Evolutionary conservation across 1,140 invertebrate species (phyloP), one percentile per base, ranked within the genome.

Genomic region (Hestina assimilis): DNA sequence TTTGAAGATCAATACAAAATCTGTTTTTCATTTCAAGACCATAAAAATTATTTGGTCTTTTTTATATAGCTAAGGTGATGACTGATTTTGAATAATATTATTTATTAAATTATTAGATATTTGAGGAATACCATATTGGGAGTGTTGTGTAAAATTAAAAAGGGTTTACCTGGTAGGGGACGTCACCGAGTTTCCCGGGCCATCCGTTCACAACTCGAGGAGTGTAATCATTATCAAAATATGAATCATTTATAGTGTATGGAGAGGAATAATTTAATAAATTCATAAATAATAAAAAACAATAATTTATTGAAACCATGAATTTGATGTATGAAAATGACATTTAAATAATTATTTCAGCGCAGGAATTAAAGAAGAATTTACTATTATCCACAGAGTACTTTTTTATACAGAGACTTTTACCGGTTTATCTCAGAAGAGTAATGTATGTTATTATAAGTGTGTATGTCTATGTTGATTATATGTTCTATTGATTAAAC

Each of bases 111-210:
- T n/a, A n/a, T n/a, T n/a, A n/a, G n/a, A n/a, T n/a, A 26, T 26
- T 9, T 5, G 4, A 26, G 24, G 4, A 4, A 26, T 5, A 4
- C 9, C 4, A 26, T 26, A 9, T 26, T 26, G 24, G 4, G 4
- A 5, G 24, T 9, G 24, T 26, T 5, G 24, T 9, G 24, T 14
- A 4, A 6, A 56, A 35, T 35, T n/a, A 8, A 4, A 28, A 12
- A 3, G 11, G 8, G 15, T 11, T 29, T 9, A 80, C 79, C 64
- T 83, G 79, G 51, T 79, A 83, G 15, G 77, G 75, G 8, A 80
- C 71, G 54, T 77, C 70, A 6, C 77, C 77, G 15, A 73, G 55
- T 17, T 68, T 59, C 4, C 71, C 79, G 5, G 68, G 48, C 23
- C 41, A 52, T 0, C 77, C 79, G 19, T 77, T 73, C 0, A 73